These are phyloP conservation scores for Ctenosaura bakeri DNA, from an alignment of 2,797 vertebrate genomes.

Conservation along the genomic window DNA sequence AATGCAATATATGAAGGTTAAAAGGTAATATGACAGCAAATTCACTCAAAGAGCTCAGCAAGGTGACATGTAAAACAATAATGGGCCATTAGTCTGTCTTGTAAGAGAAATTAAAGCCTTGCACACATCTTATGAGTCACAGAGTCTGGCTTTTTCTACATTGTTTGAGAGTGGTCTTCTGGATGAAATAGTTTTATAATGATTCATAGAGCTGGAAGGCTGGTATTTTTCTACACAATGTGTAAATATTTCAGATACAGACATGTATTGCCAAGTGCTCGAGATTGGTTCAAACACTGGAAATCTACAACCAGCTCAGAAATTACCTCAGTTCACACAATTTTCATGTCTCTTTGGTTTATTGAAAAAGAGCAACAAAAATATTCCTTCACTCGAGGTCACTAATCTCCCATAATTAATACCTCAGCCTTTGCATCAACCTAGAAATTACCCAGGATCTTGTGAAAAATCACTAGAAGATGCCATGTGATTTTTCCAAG, in stretches of 20 bases:
- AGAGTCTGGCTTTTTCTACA: conserved; percentile 68
- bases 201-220: conserved; percentile 14
- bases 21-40: conserved; percentile 83
- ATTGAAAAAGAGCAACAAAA: too few species aligned
- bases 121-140: conserved; percentile 73
- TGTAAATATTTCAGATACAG: conserved; percentile 51
- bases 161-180: conserved; percentile 68
- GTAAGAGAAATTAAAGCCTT: conserved; percentile 80
- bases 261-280: not conserved
- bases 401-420: too few species aligned
- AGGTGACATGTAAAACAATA: conserved; percentile 82
- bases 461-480: too few species aligned
- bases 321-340: not conserved
- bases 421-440: too few species aligned
- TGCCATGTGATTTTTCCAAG: too few species aligned
- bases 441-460: too few species aligned
- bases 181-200: conserved; percentile 59
- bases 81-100: conserved; percentile 81
- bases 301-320: not conserved
- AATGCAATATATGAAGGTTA: conserved; percentile 80
- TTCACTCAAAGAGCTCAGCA: conserved; percentile 79
- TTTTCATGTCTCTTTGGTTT: not conserved
- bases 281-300: conserved; percentile 25
- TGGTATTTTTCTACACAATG: conserved; percentile 33
- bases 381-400: too few species aligned